Conservation (phyloP, 2,113 vertebrate genomes). For the rat (Rattus norvegicus) region GRCr8 NC_086031.1:71039001-71039500, state of each 20-base stretch:
- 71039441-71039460: not conserved
- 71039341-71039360: not conserved
- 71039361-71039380: not conserved
- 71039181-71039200: not conserved
- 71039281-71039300: not conserved
- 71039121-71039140: not conserved
- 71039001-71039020: not conserved
- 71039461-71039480: not conserved
- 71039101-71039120: not conserved
- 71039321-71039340: not conserved
- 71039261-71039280: not conserved
- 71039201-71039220: not conserved
- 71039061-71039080: not conserved
- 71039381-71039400: not conserved
- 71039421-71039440: not conserved
- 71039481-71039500: not conserved
- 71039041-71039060: not conserved
- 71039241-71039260: not conserved
- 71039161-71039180: not conserved
- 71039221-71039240: not conserved
- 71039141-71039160: not conserved
- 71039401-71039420: not conserved
- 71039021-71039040: not conserved
- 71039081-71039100: not conserved
- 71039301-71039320: not conserved